phyloP scores from a whole-genome alignment of 2,888 invertebrate genomes.

The Leistus spinibarbis region DNA sequence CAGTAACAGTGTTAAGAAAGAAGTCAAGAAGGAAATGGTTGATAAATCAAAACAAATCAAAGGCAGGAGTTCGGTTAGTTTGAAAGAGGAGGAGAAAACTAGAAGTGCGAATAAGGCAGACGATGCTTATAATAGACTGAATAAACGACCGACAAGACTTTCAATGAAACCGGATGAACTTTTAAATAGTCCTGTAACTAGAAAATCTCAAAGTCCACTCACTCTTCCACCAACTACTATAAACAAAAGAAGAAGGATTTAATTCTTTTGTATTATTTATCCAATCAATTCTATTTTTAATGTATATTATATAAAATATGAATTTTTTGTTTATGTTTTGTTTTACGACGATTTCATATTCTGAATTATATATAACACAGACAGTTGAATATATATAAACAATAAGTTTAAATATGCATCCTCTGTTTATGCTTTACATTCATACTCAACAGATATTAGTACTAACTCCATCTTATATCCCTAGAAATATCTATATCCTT shows the following conservation, averaged over 20 bases:
- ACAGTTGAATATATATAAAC: too few species aligned
- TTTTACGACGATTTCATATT: neutral
- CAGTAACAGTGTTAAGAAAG: slow-evolving; percentile 48
- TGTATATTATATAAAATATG: neutral
- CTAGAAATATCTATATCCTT: too few species aligned
- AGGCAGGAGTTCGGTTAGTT: slow-evolving; percentile 38
- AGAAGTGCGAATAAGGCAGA: slow-evolving; percentile 44
- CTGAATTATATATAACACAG: too few species aligned
- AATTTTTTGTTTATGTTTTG: neutral
- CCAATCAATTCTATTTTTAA: neutral
- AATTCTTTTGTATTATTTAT: neutral
- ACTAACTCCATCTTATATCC: too few species aligned
- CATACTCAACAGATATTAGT: too few species aligned
- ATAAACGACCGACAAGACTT: slow-evolving; percentile 56
- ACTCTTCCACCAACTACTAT: slow-evolving; percentile 49
- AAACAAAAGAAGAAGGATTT: slow-evolving; percentile 51
- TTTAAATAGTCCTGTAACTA: slow-evolving; percentile 49
- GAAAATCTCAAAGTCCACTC: slow-evolving; percentile 50
- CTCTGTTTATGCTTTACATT: too few species aligned
- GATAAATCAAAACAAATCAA: slow-evolving; percentile 49
- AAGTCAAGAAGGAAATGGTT: slow-evolving; percentile 52
- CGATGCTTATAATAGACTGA: slow-evolving; percentile 45
- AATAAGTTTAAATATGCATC: too few species aligned
- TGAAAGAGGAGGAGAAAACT: slow-evolving; percentile 47
- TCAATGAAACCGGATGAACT: slow-evolving; percentile 57